Evolutionary conservation across 2,888 invertebrate species (phyloP).

Genomic region (Parnassius glacialis): DNA sequence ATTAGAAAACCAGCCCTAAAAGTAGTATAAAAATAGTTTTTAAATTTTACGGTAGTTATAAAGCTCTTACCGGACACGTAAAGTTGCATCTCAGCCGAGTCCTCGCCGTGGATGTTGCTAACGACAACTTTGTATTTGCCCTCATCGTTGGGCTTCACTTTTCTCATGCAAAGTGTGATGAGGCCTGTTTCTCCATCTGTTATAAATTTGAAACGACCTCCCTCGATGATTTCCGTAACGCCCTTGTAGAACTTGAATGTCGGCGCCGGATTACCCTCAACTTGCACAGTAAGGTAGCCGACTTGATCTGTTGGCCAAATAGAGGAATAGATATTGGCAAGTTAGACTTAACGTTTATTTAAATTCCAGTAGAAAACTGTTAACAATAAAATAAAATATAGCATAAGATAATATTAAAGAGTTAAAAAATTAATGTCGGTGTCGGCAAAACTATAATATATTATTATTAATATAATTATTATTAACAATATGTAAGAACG

Average conservation of each 20-base stretch:
- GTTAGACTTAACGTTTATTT: too few relatives aligned
- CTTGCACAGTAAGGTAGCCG: conserved; percentile 94
- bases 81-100: conserved; percentile 96
- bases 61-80: conserved; percentile 93
- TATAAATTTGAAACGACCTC: conserved; percentile 96
- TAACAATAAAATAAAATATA: too few relatives aligned
- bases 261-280: conserved; percentile 97
- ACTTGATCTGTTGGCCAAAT: conserved; percentile 85
- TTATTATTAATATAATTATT: too few relatives aligned
- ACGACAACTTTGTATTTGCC: conserved; percentile 96
- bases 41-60: not conserved
- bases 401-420: too few relatives aligned
- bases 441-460: too few relatives aligned
- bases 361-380: too few relatives aligned
- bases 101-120: conserved; percentile 96
- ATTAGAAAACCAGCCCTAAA: too few relatives aligned
- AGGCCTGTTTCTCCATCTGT: conserved; percentile 96
- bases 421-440: too few relatives aligned
- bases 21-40: too few relatives aligned
- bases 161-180: conserved; percentile 95
- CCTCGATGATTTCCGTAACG: conserved; percentile 95
- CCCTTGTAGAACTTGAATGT: conserved; percentile 98
- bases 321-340: too few relatives aligned
- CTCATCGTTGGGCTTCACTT: conserved; percentile 98
- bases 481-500: too few relatives aligned